Percentiles rank a stretch among this genome's conserved stretches.
phyloP scores from a whole-genome alignment of 2,888 invertebrate species.

The Hirtodrosophila duncani region DNA sequence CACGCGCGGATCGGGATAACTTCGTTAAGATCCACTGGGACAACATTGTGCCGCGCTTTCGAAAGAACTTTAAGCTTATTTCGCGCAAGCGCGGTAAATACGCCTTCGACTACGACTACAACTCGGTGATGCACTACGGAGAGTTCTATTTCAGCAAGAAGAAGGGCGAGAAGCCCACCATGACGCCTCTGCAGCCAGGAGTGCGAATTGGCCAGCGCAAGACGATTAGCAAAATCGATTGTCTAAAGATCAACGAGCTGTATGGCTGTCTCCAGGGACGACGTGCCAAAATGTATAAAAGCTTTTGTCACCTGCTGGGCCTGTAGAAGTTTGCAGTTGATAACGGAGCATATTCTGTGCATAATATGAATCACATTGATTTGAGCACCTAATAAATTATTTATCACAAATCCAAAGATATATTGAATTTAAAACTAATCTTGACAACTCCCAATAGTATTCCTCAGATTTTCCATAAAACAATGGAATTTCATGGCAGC shows the following conservation, averaged over 20 bases:
- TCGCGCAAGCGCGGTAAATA: conserved; percentile 83
- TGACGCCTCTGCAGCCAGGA: conserved; percentile 81
- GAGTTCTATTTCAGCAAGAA: conserved; percentile 82
- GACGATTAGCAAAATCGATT: conserved; percentile 83
- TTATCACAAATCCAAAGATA: not conserved
- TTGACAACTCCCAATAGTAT: too few species aligned
- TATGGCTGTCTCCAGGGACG: conserved; percentile 80
- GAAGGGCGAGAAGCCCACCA: conserved; percentile 81
- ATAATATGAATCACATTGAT: conserved; percentile 73
- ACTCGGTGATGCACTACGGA: conserved; percentile 89
- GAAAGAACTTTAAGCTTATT: conserved; percentile 83
- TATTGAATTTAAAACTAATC: too few species aligned
- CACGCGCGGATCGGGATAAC: conserved; percentile 83
- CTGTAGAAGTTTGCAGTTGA: conserved; percentile 56
- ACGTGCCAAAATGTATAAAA: conserved; percentile 74
- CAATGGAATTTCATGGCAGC: too few species aligned
- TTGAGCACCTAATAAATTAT: conserved; percentile 44
- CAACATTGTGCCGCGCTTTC: conserved; percentile 81
- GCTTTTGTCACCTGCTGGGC: conserved; percentile 74
- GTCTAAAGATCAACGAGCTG: conserved; percentile 83
- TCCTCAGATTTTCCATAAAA: too few species aligned
- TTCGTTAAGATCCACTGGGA: conserved; percentile 84
- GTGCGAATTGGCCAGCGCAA: conserved; percentile 82
- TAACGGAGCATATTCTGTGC: not conserved
- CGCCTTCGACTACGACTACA: conserved; percentile 86